Conservation (phyloP, 2,888 invertebrate genomes). For the Lepidochrysops patricia region DNA sequence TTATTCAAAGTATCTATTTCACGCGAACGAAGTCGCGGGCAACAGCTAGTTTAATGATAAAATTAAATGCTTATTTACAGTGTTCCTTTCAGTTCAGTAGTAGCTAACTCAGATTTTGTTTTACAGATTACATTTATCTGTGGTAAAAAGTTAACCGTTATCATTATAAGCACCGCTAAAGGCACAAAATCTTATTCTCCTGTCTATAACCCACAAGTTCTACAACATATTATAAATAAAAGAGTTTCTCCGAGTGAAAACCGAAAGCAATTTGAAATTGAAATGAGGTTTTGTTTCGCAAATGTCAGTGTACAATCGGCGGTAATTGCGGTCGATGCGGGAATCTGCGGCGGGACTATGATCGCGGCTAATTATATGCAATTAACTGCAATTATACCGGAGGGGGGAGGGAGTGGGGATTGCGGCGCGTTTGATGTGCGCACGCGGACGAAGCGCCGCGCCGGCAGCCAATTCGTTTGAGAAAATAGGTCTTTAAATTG, state of each 20-base stretch:
- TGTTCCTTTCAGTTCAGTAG: too few relatives aligned
- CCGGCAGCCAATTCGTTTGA: background rate
- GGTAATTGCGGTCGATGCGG: background rate
- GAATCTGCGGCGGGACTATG: background rate
- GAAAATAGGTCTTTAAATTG: background rate
- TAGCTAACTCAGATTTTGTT: too few relatives aligned
- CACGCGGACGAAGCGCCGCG: background rate
- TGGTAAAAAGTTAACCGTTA: too few relatives aligned
- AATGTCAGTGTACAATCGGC: slow-evolving; percentile 1
- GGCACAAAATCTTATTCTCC: too few relatives aligned
- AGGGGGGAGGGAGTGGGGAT: background rate
- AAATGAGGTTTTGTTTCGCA: background rate
- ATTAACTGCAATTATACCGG: slow-evolving; percentile 2
- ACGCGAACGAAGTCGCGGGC: too few relatives aligned
- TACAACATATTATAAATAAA: too few relatives aligned
- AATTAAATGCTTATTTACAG: too few relatives aligned
- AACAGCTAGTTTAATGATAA: too few relatives aligned
- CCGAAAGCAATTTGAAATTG: background rate
- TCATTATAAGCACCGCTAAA: too few relatives aligned
- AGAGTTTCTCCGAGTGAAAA: background rate
- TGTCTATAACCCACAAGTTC: too few relatives aligned
- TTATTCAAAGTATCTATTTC: too few relatives aligned
- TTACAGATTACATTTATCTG: too few relatives aligned
- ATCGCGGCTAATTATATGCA: background rate
- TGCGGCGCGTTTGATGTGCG: background rate